phyloP scores from a whole-genome alignment of 2,113 vertebrate genomes.

The Ochotona princeps region DNA sequence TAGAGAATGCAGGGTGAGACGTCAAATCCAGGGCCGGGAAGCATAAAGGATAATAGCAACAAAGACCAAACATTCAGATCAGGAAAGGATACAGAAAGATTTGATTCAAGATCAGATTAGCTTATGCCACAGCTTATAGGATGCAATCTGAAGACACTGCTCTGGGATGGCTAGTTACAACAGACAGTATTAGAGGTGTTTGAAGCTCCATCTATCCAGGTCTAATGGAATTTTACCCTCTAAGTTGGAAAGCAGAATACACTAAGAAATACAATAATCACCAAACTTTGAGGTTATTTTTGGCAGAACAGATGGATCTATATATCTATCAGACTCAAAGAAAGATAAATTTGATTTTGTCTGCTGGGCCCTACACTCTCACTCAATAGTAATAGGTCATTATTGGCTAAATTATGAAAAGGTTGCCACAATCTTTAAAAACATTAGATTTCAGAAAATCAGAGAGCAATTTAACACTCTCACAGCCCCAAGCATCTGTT shows the following conservation, averaged over 20 bases:
- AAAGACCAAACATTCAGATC: not conserved
- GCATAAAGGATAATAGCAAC: not conserved
- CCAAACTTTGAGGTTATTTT: conserved; percentile 35
- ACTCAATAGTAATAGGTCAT: not conserved
- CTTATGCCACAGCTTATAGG: not conserved
- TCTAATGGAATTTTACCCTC: not conserved
- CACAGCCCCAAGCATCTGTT: not conserved
- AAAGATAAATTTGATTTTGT: conserved; percentile 35
- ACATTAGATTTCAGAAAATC: conserved; percentile 50
- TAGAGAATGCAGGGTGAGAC: conserved; percentile 20
- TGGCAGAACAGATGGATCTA: not conserved
- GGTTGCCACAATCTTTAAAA: conserved; percentile 26
- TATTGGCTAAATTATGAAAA: conserved; percentile 44
- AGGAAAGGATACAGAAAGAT: not conserved
- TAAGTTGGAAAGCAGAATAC: not conserved
- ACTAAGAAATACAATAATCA: conserved; percentile 1
- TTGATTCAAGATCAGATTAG: not conserved
- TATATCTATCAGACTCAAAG: not conserved
- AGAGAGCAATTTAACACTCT: not conserved
- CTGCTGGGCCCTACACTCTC: not conserved
- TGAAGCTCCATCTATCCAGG: not conserved
- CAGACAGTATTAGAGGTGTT: not conserved
- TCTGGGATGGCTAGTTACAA: not conserved
- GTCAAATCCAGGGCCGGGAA: not conserved
- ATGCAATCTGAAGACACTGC: not conserved